phyloP scores from a whole-genome alignment of 2,113 vertebrate genomes.

The Labeo rohita region DNA sequence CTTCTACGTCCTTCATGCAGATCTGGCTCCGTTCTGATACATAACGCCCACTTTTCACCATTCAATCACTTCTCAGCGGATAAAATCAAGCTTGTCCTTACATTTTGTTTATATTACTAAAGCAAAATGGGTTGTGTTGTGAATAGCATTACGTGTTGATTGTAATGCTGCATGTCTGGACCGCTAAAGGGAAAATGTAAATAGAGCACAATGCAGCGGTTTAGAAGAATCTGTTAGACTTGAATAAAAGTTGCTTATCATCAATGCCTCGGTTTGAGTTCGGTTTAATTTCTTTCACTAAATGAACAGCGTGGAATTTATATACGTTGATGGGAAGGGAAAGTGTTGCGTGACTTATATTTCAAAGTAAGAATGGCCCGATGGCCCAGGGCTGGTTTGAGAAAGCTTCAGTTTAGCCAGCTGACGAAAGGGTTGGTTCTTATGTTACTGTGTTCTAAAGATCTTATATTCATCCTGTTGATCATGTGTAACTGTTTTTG shows the following conservation, averaged over 20 bases:
- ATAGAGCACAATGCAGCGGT: neutral
- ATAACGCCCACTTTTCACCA: neutral
- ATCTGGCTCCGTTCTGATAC: neutral
- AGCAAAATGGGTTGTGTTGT: neutral
- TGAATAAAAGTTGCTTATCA: neutral
- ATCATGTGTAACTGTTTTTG: conserved; percentile 2
- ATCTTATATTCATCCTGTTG: neutral
- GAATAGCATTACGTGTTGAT: neutral
- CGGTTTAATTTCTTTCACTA: neutral
- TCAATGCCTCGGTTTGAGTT: neutral
- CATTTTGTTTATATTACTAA: neutral
- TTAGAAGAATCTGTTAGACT: neutral
- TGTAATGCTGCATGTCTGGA: neutral
- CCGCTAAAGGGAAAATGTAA: neutral
- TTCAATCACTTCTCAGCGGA: neutral
- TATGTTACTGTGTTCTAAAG: neutral
- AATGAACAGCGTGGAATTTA: neutral
- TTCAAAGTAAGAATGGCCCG: neutral
- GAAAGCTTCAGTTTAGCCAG: neutral
- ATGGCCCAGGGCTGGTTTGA: neutral
- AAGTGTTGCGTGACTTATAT: neutral
- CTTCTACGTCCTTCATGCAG: neutral
- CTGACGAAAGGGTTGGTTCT: neutral
- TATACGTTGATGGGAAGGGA: neutral
- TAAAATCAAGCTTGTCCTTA: neutral